Evolutionary conservation across 2,797 vertebrate species (phyloP), one percentile per base, ranked within the genome.

Genomic region (Gymnoscopelus microlampas): DNA sequence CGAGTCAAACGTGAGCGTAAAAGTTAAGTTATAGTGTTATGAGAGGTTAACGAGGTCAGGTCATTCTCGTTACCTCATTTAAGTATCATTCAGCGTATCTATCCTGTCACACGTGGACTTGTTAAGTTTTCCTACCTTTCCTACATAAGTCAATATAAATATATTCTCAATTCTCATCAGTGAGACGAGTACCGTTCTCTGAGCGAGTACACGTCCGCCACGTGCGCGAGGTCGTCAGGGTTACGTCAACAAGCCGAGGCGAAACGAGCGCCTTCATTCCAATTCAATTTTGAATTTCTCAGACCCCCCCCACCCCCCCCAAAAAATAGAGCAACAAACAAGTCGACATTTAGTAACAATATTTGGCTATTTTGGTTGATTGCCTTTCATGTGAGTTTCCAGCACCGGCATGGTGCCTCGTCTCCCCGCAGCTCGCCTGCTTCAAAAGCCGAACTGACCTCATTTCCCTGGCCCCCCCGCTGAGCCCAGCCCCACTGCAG

Each of bases 371-470:
- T 87, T 81, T 79, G 83, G 84, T 86, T 76, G 82, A 82, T 76
- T 80, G 83, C 78, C 87, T 89, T 83, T 87, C 81, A 85, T 85
- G 84, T 85, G 79, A 78, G 82, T 74, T 84, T 85, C 79, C 79
- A 80, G 62, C 76, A 76, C 65, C 82, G 47, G 85, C 80, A 78
- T 85, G 87, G 82, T 59, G 81, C 79, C 85, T 82, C 56, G 72
- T 86, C 85, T 81, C 82, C 80, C 78, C 79, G 84, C 84, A 83
- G 85, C 83, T 84, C 53, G 77, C 83, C 77, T 49, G 83, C 89
- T 89, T 91, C 88, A 90, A 91, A 90, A 87, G 85, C 84, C 54
- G 69, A 80, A 74, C 84, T 91, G 89, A 91, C 90, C 91, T 92
- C 82, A 86, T 91, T 92, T 90, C 84, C 77, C 77, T 15, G 26